Percentiles rank a stretch among this genome's conserved stretches.
Conservation (phyloP, 2,113 vertebrate species). For the Cervus canadensis region DNA sequence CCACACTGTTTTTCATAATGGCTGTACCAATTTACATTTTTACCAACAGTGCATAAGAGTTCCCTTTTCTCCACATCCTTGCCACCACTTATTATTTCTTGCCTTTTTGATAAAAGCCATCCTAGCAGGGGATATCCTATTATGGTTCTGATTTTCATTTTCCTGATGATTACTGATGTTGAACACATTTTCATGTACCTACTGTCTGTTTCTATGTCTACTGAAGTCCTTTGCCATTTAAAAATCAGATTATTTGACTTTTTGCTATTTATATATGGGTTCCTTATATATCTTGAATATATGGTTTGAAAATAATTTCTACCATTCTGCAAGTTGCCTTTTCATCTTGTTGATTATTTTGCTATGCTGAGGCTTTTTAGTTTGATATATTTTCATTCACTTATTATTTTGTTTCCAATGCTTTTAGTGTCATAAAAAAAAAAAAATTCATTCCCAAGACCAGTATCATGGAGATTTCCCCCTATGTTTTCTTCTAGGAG, state of each 20-base stretch:
- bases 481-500: background rate
- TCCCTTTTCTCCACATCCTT: background rate
- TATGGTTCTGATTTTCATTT: background rate
- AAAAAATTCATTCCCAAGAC: background rate
- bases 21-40: background rate
- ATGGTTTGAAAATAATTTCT: background rate
- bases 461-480: background rate
- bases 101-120: background rate
- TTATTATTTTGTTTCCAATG: background rate
- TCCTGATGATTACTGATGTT: background rate
- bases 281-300: background rate
- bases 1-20: background rate
- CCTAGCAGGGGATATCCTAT: background rate
- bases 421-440: background rate
- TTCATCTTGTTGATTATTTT: background rate
- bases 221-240: background rate
- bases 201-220: background rate
- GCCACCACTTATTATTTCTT: background rate
- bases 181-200: background rate
- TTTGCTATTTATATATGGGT: background rate
- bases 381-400: background rate
- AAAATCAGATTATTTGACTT: background rate
- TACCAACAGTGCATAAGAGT: background rate
- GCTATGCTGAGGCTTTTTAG: background rate
- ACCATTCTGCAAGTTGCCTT: background rate